Percentiles rank a stretch among this genome's conserved stretches.
Conservation (phyloP, 2,113 vertebrate genomes). For the Ictidomys tridecemlineatus region DNA sequence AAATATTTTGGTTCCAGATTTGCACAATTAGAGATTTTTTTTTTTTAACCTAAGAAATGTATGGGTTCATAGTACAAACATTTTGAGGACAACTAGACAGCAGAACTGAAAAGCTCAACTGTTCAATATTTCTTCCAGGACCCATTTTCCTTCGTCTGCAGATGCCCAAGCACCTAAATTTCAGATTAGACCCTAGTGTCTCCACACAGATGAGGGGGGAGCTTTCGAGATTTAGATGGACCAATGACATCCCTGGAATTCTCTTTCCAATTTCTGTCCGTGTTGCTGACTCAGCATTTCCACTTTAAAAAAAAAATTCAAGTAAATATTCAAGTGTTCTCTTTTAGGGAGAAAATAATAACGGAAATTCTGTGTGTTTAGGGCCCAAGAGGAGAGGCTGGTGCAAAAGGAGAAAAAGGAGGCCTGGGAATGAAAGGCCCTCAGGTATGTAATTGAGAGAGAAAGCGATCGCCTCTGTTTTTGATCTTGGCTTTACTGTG, state of each 20-base stretch:
- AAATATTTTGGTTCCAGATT: conserved; percentile 10
- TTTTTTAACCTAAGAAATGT: background rate
- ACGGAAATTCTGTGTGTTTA: background rate
- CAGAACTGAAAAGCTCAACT: background rate
- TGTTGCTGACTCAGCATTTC: background rate
- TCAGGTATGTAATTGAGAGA: conserved; percentile 69
- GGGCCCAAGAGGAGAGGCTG: conserved; percentile 72
- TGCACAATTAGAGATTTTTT: background rate
- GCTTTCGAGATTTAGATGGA: background rate
- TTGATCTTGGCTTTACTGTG: background rate
- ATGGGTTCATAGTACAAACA: background rate
- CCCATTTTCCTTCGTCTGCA: background rate
- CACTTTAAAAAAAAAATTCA: background rate
- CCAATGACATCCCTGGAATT: background rate
- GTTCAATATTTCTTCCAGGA: background rate
- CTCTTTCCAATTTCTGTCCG: background rate
- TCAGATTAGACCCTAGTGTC: background rate
- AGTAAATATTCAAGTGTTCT: background rate
- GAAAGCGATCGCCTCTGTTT: background rate
- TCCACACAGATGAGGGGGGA: background rate
- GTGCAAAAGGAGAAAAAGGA: conserved; percentile 80
- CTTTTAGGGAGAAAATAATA: conserved; percentile 44
- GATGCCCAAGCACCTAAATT: background rate
- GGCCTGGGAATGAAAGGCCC: conserved; percentile 67
- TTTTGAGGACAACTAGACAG: background rate